These are phyloP conservation scores for Pelochelys cantorii DNA, from an alignment of 2,797 vertebrate species.

Conservation along the genomic window DNA sequence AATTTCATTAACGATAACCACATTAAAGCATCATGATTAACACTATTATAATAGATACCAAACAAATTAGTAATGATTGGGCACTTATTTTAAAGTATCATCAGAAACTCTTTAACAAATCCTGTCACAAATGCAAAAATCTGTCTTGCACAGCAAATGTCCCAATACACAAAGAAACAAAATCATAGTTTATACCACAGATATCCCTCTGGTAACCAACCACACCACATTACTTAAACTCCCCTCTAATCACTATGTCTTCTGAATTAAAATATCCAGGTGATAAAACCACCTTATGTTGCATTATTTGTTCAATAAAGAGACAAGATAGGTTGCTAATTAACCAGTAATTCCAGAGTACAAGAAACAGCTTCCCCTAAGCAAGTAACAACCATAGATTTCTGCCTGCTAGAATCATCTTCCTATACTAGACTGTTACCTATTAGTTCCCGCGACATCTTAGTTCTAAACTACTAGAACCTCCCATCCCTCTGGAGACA, in stretches of 20 bases:
- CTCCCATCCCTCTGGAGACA: not conserved
- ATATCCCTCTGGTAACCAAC: not conserved
- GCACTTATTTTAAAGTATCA: conserved; percentile 40
- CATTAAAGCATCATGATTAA: conserved; percentile 34
- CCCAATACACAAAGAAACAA: not conserved
- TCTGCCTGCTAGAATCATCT: not conserved
- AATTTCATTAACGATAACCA: conserved; percentile 47
- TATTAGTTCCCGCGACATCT: not conserved
- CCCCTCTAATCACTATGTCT: rapidly evolving
- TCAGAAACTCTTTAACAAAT: conserved; percentile 9
- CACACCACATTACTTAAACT: not conserved
- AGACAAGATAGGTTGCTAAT: not conserved
- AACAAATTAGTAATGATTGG: conserved; percentile 39
- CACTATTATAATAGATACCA: conserved; percentile 33
- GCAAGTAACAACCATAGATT: conserved; percentile 16
- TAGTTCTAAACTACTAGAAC: not conserved
- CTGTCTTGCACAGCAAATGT: not conserved
- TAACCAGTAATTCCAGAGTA: not conserved
- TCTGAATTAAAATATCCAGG: not conserved
- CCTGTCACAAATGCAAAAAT: conserved; percentile 19
- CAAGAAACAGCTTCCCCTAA: not conserved
- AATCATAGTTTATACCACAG: rapidly evolving
- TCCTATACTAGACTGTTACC: not conserved
- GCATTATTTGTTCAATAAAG: not conserved
- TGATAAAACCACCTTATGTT: not conserved